These are phyloP conservation scores for Strix aluco DNA, from an alignment of 2,113 vertebrate genomes.

Conservation along the genomic window DNA sequence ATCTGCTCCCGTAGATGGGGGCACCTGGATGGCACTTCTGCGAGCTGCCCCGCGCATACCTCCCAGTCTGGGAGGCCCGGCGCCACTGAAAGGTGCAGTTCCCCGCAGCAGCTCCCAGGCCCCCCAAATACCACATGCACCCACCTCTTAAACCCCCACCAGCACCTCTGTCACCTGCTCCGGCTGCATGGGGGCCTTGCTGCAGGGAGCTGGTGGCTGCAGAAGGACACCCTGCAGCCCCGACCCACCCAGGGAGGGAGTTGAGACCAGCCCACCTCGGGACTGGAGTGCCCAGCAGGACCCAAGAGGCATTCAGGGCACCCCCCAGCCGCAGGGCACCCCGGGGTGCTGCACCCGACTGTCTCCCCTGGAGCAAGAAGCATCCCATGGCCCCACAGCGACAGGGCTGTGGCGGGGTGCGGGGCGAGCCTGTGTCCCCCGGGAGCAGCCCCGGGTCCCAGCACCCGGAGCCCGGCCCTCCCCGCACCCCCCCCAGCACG, in stretches of 20 bases:
- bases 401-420: no score
- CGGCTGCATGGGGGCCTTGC: not conserved
- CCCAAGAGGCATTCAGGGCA: not conserved
- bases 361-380: not conserved
- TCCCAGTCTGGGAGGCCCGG: not conserved
- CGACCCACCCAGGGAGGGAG: not conserved
- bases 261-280: not conserved
- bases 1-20: rapidly evolving
- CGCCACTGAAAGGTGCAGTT: not conserved
- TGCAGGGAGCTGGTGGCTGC: not conserved
- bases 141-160: not conserved
- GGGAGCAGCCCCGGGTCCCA: not conserved
- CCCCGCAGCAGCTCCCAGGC: rapidly evolving
- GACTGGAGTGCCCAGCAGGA: not conserved
- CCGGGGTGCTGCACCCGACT: not conserved
- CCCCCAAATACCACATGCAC: not conserved
- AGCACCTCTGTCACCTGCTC: not conserved
- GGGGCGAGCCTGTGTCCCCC: not conserved
- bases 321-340: not conserved
- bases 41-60: rapidly evolving
- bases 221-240: not conserved
- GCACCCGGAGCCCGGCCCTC: not conserved
- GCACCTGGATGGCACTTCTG: not conserved
- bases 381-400: not conserved
- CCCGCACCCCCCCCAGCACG: not conserved